Base-by-base conservation (phyloP, 2,113 vertebrate genomes). In the Deroptyus accipitrinus region DNA sequence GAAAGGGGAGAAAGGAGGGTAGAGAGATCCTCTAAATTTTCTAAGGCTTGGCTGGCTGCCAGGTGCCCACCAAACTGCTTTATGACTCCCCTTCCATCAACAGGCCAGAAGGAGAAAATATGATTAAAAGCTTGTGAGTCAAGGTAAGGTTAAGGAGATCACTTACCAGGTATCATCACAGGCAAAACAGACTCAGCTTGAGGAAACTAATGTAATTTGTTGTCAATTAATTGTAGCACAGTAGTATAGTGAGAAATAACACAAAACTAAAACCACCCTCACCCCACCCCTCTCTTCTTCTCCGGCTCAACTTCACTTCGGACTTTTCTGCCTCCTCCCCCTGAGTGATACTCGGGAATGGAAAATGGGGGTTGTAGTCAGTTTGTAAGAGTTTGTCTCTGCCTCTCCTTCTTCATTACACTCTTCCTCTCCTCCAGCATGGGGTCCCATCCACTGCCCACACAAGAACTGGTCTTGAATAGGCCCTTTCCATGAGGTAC, bases 341-440 rank as follows among this genome's bases (percentile, higher is more conserved):
- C 37, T 52, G 30, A 62, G 33, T 7, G 2, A 7, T 0, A 0
- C 11, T 3, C 1, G 3, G 11, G 12, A 3, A 27, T 46, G 14
- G 11, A 8, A 7, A 55, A 51, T 4, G 7, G 23, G 23, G 2
- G 2, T 11, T 63, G 13, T 18, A 17, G 30, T 35, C 31, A n/a
- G 6, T 17, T 31, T 7, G 3, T 64, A 39, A 28, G 3, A 15
- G 4, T 49, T 25, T 27, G 3, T 20, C 13, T 46, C 6, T 54
- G 19, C 27, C 0, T 2, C 41, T 39, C 10, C 39, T 89, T 89
- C 18, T 10, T 46, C 25, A 8, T 72, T 14, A 37, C 11, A 17
- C 14, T 13, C 19, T 41, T 63, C 5, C 11, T 8, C 19, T 61
- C 11, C 12, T 52, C 8, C 20, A 35, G 39, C 6, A 1, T 39